phyloP scores from a whole-genome alignment of 2,113 vertebrate species.

The Scytalopus superciliaris region DNA sequence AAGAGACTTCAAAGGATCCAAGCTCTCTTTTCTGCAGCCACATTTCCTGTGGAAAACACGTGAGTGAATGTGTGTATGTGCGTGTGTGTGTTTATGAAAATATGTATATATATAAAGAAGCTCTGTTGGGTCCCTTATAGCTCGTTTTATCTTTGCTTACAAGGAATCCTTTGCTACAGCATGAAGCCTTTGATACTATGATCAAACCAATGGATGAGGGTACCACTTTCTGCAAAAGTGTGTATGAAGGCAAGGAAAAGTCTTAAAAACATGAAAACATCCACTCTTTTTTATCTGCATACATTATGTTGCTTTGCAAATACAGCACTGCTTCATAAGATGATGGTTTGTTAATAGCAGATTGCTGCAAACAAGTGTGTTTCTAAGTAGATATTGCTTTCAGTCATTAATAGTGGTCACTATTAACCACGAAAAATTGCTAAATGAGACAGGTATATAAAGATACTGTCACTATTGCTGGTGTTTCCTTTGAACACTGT shows the following conservation, averaged over 20 bases:
- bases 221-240: neutral
- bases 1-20: neutral
- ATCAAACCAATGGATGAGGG: neutral
- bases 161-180: neutral
- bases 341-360: neutral
- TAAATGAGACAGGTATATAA: neutral
- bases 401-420: neutral
- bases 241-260: neutral
- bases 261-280: neutral
- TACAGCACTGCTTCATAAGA: neutral
- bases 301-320: neutral
- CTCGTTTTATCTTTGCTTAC: neutral
- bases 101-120: neutral
- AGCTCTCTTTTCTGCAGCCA: neutral
- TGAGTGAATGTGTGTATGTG: fast-evolving
- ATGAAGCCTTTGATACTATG: neutral
- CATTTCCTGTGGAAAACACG: neutral
- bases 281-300: neutral
- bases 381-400: neutral
- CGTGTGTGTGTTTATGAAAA: too few relatives aligned
- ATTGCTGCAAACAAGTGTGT: neutral
- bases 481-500: neutral
- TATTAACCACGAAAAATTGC: neutral
- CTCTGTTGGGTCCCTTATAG: neutral
- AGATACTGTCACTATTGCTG: neutral